phyloP scores from a whole-genome alignment of 2,797 vertebrate species.

The Linurgus olivaceus region DNA sequence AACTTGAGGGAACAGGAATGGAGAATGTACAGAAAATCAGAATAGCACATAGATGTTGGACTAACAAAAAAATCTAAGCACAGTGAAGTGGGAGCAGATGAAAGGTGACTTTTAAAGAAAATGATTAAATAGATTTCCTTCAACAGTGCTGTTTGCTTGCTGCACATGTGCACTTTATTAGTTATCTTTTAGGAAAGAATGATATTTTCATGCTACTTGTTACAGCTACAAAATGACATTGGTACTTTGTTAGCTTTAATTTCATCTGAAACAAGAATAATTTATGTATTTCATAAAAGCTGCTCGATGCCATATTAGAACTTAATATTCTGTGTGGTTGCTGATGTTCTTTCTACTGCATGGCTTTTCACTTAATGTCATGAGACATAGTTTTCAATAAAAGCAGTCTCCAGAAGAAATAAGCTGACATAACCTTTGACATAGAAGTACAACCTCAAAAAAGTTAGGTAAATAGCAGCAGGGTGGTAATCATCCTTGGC shows the following conservation, averaged over 20 bases:
- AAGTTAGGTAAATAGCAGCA: conserved; percentile 31
- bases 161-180: neutral
- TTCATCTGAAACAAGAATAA: conserved; percentile 10
- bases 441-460: conserved; percentile 17
- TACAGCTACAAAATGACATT: neutral
- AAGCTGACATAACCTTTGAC: conserved; percentile 34
- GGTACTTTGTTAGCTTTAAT: neutral
- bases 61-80: neutral
- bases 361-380: conserved; percentile 28
- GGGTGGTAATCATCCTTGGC: conserved; percentile 1
- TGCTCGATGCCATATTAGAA: conserved; percentile 2
- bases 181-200: neutral
- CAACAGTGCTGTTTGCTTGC: neutral
- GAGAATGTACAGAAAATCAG: neutral
- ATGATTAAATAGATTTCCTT: neutral
- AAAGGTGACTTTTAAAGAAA: neutral
- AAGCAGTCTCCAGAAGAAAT: conserved; percentile 18
- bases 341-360: neutral
- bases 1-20: neutral
- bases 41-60: neutral
- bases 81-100: neutral
- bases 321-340: neutral
- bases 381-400: neutral
- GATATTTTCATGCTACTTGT: neutral
- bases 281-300: conserved; percentile 16